phyloP scores from a whole-genome alignment of 2,797 vertebrate species.

The Petrocephalus sullivani region DNA sequence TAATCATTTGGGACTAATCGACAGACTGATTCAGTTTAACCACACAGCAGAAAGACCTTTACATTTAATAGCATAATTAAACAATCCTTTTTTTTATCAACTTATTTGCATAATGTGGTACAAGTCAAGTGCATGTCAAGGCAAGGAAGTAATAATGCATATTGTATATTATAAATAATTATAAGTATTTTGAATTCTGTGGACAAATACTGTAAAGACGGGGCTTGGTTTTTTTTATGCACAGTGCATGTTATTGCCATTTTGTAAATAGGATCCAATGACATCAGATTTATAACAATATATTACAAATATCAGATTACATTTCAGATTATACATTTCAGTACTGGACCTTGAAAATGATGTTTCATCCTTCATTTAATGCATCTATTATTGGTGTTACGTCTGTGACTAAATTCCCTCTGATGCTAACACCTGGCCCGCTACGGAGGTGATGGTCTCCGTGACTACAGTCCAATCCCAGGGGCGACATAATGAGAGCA shows the following conservation, averaged over 20 bases:
- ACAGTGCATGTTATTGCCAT: background rate
- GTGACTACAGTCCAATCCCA: background rate
- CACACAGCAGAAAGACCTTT: background rate
- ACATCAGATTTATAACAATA: background rate
- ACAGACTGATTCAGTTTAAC: conserved; percentile 1
- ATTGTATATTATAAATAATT: background rate
- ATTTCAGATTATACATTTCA: background rate
- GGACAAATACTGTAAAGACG: background rate
- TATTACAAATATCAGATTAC: background rate
- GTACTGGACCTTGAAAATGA: background rate
- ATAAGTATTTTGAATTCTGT: background rate
- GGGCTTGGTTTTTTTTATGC: background rate
- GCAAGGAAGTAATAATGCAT: background rate
- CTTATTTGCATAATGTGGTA: conserved; percentile 7
- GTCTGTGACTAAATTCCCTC: background rate
- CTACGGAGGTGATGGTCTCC: background rate
- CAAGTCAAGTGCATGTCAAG: conserved; percentile 5
- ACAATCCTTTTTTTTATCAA: conserved; percentile 1
- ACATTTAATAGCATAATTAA: conserved; percentile 5
- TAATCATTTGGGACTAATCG: conserved; percentile 18
- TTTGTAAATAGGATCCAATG: background rate
- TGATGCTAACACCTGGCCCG: background rate
- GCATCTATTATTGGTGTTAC: background rate
- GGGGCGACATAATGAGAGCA: background rate
- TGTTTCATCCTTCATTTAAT: background rate